Evolutionary conservation across 2,113 vertebrate species (phyloP), one percentile per base, ranked within the genome.

Genomic region (Passer montanus): DNA sequence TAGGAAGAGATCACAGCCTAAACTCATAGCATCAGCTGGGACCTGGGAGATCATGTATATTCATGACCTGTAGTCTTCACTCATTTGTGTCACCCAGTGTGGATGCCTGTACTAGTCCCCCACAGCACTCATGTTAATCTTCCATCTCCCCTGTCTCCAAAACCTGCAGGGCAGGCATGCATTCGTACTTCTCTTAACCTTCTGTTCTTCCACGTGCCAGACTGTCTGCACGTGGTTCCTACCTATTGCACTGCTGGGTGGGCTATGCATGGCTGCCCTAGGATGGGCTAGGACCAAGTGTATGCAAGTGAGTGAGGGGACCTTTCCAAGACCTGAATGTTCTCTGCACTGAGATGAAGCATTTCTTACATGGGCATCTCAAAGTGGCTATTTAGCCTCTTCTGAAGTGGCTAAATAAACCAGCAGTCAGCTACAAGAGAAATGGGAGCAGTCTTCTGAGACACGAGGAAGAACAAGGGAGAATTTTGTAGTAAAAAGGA

Each of bases 311-410:
- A 56, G 47, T 0, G 5, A 83, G 8, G 10, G 9, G 7, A 60
- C 6, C 3, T 21, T 74, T 55, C 39, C 44, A 76, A 64, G 58
- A 58, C n/a, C 21, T 56, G 10, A 22, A 39, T 0, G 0, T 81
- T 58, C 50, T 44, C 66, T 43, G 15, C 43, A 50, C 28, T 0
- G 2, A 67, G 22, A 35, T 5, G 2, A 76, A 89, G 18, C 3
- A 4, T 87, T 49, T 87, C 14, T 60, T 56, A 47, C 4, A 2
- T 9, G 8, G 23, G 14, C 35, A 9, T 77, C 49, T 73, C 23
- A 28, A 6, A 55, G 33, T 15, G 44, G 35, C 35, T 37, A 37
- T 37, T 37, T 37, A 37, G 35, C 0, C 37, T 27, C 39, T 41
- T 30, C 39, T 68, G 35, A 74, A 56, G 55, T 20, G 35, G 27